Evolutionary conservation across 2,888 invertebrate genomes (phyloP), one percentile per base, ranked within the genome.

Genomic region (Orthosia gracilis): DNA sequence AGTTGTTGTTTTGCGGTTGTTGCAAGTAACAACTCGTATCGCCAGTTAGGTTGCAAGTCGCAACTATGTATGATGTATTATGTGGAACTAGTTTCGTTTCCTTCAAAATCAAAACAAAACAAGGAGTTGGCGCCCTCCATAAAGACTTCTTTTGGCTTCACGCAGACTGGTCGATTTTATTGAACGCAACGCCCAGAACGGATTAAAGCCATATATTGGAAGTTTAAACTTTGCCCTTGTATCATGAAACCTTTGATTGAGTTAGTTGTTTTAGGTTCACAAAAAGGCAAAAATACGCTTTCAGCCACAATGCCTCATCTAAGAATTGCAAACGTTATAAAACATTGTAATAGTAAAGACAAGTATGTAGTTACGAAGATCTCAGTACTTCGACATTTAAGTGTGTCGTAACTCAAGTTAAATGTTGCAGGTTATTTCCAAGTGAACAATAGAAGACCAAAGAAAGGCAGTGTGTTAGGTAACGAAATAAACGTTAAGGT

Each of bases 381-480:
- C 71, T 84, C 57, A 57, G 67, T 67, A 61, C 57, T 68, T 70
- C 74, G 80, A 64, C 85, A 80, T 84, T 85, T 78, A 80, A 68
- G 62, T 69, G 66, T 85, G 72, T 79, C 71, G 78, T 79, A 84
- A 84, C 73, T 65, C 26, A 59, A 59, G 73, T 73, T 82, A 82
- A 85, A 82, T 82, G 84, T 76, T 74, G 69, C 72, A 62, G 23
- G 69, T 62, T 71, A 82, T 82, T 78, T 83, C 40, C 12, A 67
- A 73, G 55, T 64, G 68, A 84, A 82, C 80, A 84, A 84, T 85
- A 72, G 73, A 79, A 76, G 71, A 69, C 69, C 47, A 80, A 75
- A 69, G 63, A 76, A 76, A 76, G 59, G 26, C 49, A n/a, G 55
- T 57, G 45, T 81, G 70, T 74, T 74, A 61, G 59, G 85, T 69